These are phyloP conservation scores for Rhogogaster chlorosoma DNA, from an alignment of 2,888 invertebrate species.

Conservation along the genomic window DNA sequence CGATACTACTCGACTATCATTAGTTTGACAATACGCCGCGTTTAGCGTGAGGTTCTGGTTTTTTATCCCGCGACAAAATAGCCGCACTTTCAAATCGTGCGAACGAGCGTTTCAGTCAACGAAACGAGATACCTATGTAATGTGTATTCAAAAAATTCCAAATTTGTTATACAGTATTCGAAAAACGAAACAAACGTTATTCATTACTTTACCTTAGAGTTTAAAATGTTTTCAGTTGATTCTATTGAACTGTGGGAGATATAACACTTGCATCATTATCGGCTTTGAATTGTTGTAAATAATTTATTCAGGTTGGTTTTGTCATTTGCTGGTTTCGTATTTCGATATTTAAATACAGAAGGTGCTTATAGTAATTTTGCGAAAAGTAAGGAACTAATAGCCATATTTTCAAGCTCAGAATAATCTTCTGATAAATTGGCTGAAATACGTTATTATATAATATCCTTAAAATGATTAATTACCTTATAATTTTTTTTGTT, in stretches of 20 bases:
- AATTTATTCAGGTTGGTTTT: background rate
- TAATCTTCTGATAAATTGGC: background rate
- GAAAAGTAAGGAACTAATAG: background rate
- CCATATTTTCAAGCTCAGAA: background rate
- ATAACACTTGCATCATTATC: background rate
- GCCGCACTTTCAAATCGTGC: background rate
- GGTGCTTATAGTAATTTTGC: background rate
- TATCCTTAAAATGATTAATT: background rate
- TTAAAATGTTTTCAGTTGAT: background rate
- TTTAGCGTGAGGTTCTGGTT: background rate
- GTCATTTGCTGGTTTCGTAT: background rate
- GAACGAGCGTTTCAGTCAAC: too few species aligned
- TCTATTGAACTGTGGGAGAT: background rate
- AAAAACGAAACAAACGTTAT: background rate
- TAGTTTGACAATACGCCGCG: background rate
- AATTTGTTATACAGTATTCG: background rate
- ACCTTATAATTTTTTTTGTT: background rate
- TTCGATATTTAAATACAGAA: background rate
- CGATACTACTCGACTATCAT: background rate
- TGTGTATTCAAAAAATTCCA: background rate
- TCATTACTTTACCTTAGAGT: background rate
- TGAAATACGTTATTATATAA: background rate
- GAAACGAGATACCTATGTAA: too few species aligned
- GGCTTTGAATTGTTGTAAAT: background rate
- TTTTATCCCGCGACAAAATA: background rate